Percentiles rank a stretch among this genome's conserved stretches.
Conservation (phyloP, 2,113 vertebrate genomes). For the Oreotragus oreotragus region DNA sequence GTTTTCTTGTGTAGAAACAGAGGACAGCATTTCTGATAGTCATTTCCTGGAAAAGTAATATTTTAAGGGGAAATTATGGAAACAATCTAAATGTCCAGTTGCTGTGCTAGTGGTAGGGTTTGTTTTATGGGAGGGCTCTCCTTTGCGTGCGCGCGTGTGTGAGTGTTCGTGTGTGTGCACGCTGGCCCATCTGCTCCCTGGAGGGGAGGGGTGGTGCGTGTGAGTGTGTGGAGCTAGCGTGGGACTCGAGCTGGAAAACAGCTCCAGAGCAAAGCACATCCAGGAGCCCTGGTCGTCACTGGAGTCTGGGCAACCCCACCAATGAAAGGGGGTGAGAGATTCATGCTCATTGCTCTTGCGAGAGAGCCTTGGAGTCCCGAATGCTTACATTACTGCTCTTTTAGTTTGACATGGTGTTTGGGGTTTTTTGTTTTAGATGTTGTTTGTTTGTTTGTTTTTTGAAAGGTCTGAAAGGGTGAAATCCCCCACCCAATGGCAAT, state of each 20-base stretch:
- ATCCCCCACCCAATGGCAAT: conserved; percentile 43
- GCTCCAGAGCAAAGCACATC: conserved; percentile 80
- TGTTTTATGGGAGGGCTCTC: conserved; percentile 38
- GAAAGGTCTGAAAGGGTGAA: conserved; percentile 62
- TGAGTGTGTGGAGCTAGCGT: conserved; percentile 49
- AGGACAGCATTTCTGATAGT: conserved; percentile 75
- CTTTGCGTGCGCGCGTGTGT: neutral
- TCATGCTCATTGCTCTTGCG: conserved; percentile 33
- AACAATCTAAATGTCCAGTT: conserved; percentile 76
- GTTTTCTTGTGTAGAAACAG: conserved; percentile 66
- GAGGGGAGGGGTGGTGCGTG: neutral
- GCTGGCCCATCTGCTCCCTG: neutral
- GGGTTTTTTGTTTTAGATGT: conserved; percentile 41
- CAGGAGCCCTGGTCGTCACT: conserved; percentile 59
- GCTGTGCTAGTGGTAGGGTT: conserved; percentile 76
- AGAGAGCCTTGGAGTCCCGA: conserved; percentile 62
- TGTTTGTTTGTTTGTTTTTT: conserved; percentile 54
- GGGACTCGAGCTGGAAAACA: conserved; percentile 69
- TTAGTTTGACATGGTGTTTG: conserved; percentile 67
- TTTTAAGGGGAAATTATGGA: conserved; percentile 75
- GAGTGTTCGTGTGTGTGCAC: rapidly evolving
- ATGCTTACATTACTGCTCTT: conserved; percentile 61
- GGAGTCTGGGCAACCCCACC: conserved; percentile 70
- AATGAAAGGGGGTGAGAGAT: conserved; percentile 59
- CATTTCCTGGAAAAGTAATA: conserved; percentile 72